A percentile compares a stretch with the other conserved stretches of the same genome.
These are phyloP conservation scores for Ichneumon xanthorius DNA, from an alignment of 2,888 invertebrate genomes.

Conservation along the genomic window DNA sequence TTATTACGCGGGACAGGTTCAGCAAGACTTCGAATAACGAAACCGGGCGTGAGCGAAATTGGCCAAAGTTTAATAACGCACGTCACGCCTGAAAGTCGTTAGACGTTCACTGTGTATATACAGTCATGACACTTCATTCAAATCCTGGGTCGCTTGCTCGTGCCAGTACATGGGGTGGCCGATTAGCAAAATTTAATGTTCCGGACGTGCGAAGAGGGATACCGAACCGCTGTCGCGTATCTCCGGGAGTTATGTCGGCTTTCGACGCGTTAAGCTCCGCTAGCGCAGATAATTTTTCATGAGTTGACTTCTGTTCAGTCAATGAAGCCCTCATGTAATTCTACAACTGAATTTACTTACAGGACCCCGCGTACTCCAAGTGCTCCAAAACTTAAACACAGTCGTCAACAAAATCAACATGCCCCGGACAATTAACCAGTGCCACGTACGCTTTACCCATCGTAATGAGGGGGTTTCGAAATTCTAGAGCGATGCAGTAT, in stretches of 20 bases:
- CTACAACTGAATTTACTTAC: background rate
- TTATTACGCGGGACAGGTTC: background rate
- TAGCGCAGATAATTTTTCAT: background rate
- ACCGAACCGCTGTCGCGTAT: background rate
- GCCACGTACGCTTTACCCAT: background rate
- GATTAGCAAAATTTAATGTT: conserved; percentile 43
- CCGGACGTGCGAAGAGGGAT: conserved; percentile 28
- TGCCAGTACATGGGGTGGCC: background rate
- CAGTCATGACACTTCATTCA: conserved; percentile 28
- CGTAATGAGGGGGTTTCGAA: background rate
- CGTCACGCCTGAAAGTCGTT: conserved; percentile 32
- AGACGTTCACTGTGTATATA: conserved; percentile 17
- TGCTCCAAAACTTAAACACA: background rate
- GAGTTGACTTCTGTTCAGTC: background rate
- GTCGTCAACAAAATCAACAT: conserved; percentile 28
- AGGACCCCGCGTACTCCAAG: background rate
- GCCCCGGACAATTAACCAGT: conserved; percentile 8
- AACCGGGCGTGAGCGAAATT: conserved; percentile 19
- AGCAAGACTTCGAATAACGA: conserved; percentile 28
- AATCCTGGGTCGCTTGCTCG: conserved; percentile 9
- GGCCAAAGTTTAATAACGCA: conserved; percentile 39
- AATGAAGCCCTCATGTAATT: background rate
- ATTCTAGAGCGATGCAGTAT: background rate
- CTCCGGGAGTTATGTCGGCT: conserved; percentile 3
- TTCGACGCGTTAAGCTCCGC: conserved; percentile 11